Conservation (phyloP, 2,113 vertebrate genomes). For the Zingel zingel region DNA sequence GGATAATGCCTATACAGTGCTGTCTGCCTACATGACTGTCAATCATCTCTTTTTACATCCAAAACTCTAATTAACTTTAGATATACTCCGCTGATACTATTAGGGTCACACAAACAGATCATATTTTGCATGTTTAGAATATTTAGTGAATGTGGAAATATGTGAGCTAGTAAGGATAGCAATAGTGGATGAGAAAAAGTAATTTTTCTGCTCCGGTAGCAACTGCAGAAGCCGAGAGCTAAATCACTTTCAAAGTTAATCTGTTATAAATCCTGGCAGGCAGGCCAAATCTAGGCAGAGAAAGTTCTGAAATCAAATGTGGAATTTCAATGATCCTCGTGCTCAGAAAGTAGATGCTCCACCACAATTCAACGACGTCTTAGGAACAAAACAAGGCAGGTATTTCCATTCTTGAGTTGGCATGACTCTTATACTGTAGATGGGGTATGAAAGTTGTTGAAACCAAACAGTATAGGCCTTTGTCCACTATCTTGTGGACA, state of each 20-base stretch:
- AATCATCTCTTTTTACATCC: slow-evolving; percentile 38
- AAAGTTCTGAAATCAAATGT: slow-evolving; percentile 72
- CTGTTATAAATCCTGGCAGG: slow-evolving; percentile 74
- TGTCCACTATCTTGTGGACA: too few relatives aligned
- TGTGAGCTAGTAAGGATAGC: slow-evolving; percentile 5
- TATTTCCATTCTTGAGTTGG: slow-evolving; percentile 6
- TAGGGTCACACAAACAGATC: slow-evolving; percentile 33
- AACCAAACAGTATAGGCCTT: too few relatives aligned
- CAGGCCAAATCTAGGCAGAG: slow-evolving; percentile 69
- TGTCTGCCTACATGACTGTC: slow-evolving; percentile 4
- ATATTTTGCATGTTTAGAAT: slow-evolving; percentile 41
- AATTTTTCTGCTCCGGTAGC: slow-evolving; percentile 48
- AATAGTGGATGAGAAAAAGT: slow-evolving; percentile 40
- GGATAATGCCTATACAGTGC: background rate
- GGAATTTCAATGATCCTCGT: slow-evolving; percentile 62
- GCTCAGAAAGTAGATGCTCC: slow-evolving; percentile 31
- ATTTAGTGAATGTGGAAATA: slow-evolving; percentile 29
- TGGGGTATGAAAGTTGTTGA: background rate
- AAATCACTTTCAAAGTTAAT: slow-evolving; percentile 81
- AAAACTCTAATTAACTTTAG: slow-evolving; percentile 48
- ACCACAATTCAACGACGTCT: slow-evolving; percentile 26
- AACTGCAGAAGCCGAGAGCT: slow-evolving; percentile 62
- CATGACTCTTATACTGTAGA: background rate
- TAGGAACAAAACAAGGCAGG: slow-evolving; percentile 21
- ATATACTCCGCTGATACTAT: slow-evolving; percentile 28